Evolutionary conservation across 30 jellyfish, hydroid and myxozoan genomes (phyloP), one percentile per base, ranked within the genome.

Genomic region (Nemopilema nomurai): DNA sequence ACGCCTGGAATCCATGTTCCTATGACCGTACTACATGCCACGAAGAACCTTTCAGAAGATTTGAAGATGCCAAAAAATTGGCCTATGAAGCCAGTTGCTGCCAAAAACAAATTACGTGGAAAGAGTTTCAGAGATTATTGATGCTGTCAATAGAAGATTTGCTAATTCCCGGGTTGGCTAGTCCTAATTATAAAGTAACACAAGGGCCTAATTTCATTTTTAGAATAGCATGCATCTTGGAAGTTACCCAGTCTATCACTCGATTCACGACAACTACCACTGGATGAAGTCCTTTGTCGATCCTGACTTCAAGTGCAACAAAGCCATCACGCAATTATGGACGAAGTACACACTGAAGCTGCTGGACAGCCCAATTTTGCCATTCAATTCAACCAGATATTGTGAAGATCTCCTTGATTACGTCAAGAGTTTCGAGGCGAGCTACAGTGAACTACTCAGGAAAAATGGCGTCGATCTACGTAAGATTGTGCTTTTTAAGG

Each of bases 201-300:
- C 13, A 41, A 63, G 6, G 4, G n/a, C 27, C 18, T n/a, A 63
- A 21, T 67, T 21, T 27, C n/a, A n/a, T n/a, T 70, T 67, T 64
- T 49, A 84, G 93, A 74, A 64, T 16, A 1, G 51, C 17, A 84
- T 84, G 93, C 62, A 51, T 16, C 93, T 84, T 33, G 87, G 87
- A 23, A 87, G 96, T 83, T 95, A 90, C 67, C 99, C 99, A 4
- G 93, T 77, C 25, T 95, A 95, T 53, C 99, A 95, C 66, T 74
- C 98, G 24, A 90, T 95, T 16, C 92, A 95, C 84, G 99, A 95
- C 87, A 95, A 95, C 81, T 95, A 71, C 86, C 86, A 87, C 51
- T 95, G 96, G 97, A 77, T 85, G 96, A 77, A 83, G 28, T 33
- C 90, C 20, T 95, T 95, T 62, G 90, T 95, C 19, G 99, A 95